These are phyloP conservation scores for Antennarius striatus DNA, from an alignment of 2,113 vertebrate species.

Conservation along the genomic window DNA sequence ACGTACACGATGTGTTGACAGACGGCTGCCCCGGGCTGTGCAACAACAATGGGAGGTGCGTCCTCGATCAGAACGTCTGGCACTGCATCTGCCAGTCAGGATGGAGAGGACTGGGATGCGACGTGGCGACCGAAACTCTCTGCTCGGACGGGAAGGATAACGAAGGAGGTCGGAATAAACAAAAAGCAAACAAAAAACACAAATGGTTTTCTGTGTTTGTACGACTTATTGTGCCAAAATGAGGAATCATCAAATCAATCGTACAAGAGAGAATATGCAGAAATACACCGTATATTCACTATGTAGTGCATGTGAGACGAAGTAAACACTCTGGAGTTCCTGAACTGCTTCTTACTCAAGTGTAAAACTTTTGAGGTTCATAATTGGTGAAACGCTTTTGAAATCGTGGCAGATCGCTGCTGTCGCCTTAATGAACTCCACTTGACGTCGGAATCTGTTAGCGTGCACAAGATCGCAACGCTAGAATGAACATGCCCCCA, in stretches of 20 bases:
- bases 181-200: constrained; percentile 11
- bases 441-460: constrained; percentile 29
- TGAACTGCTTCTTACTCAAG: constrained; percentile 4
- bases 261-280: constrained; percentile 50
- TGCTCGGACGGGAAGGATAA: constrained; percentile 98
- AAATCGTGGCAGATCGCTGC: neutral
- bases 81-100: constrained; percentile 97
- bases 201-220: constrained; percentile 43
- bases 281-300: constrained; percentile 63
- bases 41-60: constrained; percentile 97
- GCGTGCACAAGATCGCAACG: constrained; percentile 22
- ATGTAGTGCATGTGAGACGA: constrained; percentile 24
- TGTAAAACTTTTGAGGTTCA: constrained; percentile 25
- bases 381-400: constrained; percentile 25
- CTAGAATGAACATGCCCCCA: constrained; percentile 1
- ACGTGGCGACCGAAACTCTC: constrained; percentile 96
- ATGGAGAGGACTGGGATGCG: constrained; percentile 97
- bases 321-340: constrained; percentile 7
- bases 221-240: constrained; percentile 23
- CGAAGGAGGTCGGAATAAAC: constrained; percentile 90
- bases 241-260: constrained; percentile 45
- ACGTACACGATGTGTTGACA: constrained; percentile 78
- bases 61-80: constrained; percentile 97
- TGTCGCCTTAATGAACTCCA: constrained; percentile 38
- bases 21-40: constrained; percentile 97